These are phyloP conservation scores for Odontamblyopus lacepedii DNA, from an alignment of 2,797 vertebrate species.

Conservation along the genomic window DNA sequence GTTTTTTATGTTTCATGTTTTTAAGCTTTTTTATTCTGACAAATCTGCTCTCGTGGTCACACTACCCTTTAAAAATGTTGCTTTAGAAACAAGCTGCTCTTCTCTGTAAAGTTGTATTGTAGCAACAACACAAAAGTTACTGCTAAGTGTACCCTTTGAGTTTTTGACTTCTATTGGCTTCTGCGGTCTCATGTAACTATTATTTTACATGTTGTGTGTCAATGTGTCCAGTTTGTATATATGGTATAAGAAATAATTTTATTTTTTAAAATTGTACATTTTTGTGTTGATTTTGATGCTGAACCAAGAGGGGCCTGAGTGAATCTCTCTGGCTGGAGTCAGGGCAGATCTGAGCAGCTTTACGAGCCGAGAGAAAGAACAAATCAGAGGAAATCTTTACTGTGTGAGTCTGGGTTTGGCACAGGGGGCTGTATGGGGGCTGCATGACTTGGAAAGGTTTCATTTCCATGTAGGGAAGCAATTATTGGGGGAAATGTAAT, in stretches of 20 bases:
- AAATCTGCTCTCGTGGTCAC: constrained; percentile 17
- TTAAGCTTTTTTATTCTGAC: constrained; percentile 22
- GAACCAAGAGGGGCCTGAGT: constrained; percentile 26
- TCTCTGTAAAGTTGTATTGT: constrained; percentile 27
- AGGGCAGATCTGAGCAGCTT: constrained; percentile 32
- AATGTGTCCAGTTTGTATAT: constrained; percentile 67
- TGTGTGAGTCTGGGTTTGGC: constrained; percentile 3
- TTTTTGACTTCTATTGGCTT: constrained; percentile 34
- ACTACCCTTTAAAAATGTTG: constrained; percentile 36
- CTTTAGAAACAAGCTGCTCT: constrained; percentile 17
- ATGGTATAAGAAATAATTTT: constrained; percentile 66
- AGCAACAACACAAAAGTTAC: constrained; percentile 37
- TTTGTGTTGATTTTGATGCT: constrained; percentile 26
- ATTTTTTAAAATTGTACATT: constrained; percentile 64
- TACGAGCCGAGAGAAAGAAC: constrained; percentile 31
- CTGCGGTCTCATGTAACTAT: constrained; percentile 23
- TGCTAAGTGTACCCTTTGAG: constrained; percentile 49
- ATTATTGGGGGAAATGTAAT: neutral
- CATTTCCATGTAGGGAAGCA: neutral
- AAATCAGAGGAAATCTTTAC: constrained; percentile 41
- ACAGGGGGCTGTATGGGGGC: neutral
- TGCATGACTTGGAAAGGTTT: neutral
- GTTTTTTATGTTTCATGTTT: constrained; percentile 42
- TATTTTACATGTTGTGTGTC: constrained; percentile 23
- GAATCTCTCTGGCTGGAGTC: constrained; percentile 11